A percentile compares a stretch with the other conserved stretches of the same genome.
Evolutionary conservation across 64 coral and sea anemone genomes (phyloP).

Genomic region (Porites lutea): DNA sequence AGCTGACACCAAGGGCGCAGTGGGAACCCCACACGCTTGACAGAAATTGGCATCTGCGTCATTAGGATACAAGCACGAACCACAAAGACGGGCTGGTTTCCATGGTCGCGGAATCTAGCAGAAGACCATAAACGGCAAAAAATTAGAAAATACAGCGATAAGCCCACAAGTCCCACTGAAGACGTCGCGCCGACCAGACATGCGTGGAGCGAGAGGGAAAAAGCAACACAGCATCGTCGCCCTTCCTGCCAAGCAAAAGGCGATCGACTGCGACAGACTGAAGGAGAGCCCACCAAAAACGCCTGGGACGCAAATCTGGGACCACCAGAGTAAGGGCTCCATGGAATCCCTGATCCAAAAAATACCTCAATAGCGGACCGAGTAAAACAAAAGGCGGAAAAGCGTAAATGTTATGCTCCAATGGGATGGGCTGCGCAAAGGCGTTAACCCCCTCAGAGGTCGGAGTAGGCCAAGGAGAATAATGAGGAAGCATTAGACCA

Average conservation of each 20-base stretch:
- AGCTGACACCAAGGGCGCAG: background rate
- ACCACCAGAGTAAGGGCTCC: background rate
- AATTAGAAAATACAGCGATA: background rate
- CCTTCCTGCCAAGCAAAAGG: background rate
- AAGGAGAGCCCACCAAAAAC: slow-evolving; percentile 30
- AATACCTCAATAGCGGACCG: background rate
- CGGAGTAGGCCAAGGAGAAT: slow-evolving; percentile 37
- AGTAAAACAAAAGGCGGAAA: slow-evolving; percentile 34
- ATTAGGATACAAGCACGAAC: slow-evolving; percentile 8
- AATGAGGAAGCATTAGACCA: slow-evolving; percentile 18
- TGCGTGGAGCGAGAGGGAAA: background rate
- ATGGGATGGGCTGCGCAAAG: slow-evolving; percentile 24
- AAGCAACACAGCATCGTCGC: background rate
- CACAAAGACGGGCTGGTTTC: background rate
- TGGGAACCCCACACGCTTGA: background rate
- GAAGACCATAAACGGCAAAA: background rate
- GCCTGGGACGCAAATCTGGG: background rate
- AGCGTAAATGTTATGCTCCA: slow-evolving; percentile 22
- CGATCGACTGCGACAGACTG: background rate
- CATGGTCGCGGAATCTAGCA: background rate
- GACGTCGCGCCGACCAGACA: background rate
- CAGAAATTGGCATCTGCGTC: slow-evolving; percentile 18
- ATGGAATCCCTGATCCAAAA: slow-evolving; percentile 16
- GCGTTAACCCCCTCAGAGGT: slow-evolving; percentile 24
- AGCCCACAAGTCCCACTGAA: slow-evolving; percentile 45